A percentile compares a stretch with the other conserved stretches of the same genome.
Conservation (phyloP, 2,113 vertebrate genomes). For the Epinephelus cyanopodus region DNA sequence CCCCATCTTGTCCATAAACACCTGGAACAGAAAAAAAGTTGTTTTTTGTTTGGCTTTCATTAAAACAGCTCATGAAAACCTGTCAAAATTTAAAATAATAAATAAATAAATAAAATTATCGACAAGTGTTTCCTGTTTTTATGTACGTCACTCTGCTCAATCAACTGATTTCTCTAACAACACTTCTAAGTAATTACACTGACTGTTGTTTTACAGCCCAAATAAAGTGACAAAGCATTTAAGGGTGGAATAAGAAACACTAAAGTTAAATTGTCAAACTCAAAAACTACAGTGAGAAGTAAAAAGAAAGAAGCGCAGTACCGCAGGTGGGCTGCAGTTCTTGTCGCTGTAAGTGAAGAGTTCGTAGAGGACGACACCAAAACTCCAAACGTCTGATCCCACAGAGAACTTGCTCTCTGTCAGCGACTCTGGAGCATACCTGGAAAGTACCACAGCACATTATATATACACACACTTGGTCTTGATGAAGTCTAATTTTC, state of each 20-base stretch:
- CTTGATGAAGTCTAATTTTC: no score
- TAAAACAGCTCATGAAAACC: not conserved
- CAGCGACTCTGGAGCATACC: slow-evolving; percentile 98
- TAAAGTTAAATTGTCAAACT: not conserved
- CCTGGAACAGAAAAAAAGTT: slow-evolving; percentile 81
- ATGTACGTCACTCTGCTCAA: not conserved
- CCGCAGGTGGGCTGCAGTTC: slow-evolving; percentile 94
- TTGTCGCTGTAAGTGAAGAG: slow-evolving; percentile 98
- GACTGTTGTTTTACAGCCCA: not conserved
- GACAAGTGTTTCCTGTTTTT: slow-evolving; percentile 20
- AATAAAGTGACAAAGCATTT: not conserved
- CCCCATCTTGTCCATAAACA: slow-evolving; percentile 98
- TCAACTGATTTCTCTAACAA: slow-evolving; percentile 37
- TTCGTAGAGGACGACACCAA: slow-evolving; percentile 97
- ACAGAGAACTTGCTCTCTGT: slow-evolving; percentile 98
- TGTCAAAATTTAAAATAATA: not conserved
- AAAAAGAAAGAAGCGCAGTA: slow-evolving; percentile 70
- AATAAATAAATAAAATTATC: not conserved
- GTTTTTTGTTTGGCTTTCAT: not conserved
- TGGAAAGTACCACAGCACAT: slow-evolving; percentile 70
- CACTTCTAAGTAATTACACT: not conserved
- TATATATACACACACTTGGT: not conserved
- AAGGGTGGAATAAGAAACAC: not conserved
- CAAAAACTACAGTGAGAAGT: not conserved
- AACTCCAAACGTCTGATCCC: slow-evolving; percentile 98